These are phyloP conservation scores for Antennarius maculatus DNA, from an alignment of 2,797 vertebrate genomes.

Conservation along the genomic window DNA sequence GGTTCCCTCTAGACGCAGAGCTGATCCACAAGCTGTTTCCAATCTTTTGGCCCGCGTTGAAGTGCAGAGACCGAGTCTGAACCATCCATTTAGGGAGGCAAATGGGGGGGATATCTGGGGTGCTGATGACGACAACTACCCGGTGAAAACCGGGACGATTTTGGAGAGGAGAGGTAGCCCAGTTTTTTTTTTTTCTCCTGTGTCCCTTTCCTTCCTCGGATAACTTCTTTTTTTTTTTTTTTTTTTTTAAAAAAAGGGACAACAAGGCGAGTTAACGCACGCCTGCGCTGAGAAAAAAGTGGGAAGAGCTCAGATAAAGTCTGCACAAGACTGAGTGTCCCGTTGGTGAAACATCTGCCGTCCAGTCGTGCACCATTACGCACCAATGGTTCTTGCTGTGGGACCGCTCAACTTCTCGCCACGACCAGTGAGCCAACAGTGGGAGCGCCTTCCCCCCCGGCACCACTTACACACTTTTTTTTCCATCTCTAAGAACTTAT, in stretches of 20 bases:
- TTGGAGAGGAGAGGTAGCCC: slow-evolving; percentile 66
- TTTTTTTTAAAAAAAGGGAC: slow-evolving; percentile 10
- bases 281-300: slow-evolving; percentile 50
- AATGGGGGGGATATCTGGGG: slow-evolving; percentile 61
- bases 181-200: slow-evolving; percentile 8
- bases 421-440: slow-evolving; percentile 47
- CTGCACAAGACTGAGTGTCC: slow-evolving; percentile 66
- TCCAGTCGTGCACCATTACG: slow-evolving; percentile 74
- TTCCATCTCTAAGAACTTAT: slow-evolving; percentile 13
- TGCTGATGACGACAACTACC: slow-evolving; percentile 79
- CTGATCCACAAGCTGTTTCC: slow-evolving; percentile 73
- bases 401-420: slow-evolving; percentile 46
- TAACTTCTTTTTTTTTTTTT: slow-evolving; percentile 29
- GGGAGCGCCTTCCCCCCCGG: slow-evolving; percentile 48
- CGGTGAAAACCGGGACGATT: slow-evolving; percentile 67
- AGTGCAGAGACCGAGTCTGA: slow-evolving; percentile 77
- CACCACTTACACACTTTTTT: slow-evolving; percentile 32
- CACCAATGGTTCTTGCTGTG: slow-evolving; percentile 56
- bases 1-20: slow-evolving; percentile 62
- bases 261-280: slow-evolving; percentile 58
- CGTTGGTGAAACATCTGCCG: slow-evolving; percentile 74
- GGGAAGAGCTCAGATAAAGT: slow-evolving; percentile 58
- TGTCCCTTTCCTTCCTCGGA: slow-evolving; percentile 40
- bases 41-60: slow-evolving; percentile 79
- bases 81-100: slow-evolving; percentile 79